Conservation (phyloP, 2,113 vertebrate genomes). For the Sus scrofa region DNA sequence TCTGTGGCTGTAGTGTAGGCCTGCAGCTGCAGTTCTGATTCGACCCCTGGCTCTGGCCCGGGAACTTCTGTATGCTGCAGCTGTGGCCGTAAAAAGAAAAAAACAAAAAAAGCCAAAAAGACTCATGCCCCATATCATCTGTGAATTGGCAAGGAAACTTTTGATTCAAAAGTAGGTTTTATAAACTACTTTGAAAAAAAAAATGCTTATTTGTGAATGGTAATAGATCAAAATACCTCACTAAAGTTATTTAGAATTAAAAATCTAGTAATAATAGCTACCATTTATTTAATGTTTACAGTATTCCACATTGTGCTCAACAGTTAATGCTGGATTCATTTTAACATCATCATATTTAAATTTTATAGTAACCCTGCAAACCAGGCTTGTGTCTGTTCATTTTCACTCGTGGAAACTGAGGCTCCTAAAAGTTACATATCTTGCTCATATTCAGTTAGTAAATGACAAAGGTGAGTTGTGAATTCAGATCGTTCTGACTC, state of each 20-base stretch:
- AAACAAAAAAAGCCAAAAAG: no score
- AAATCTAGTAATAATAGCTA: not conserved
- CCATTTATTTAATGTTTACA: not conserved
- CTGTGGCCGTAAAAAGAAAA: no score
- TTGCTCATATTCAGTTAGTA: not conserved
- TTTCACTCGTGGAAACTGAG: conserved; percentile 40
- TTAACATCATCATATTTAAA: not conserved
- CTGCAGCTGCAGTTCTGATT: no score
- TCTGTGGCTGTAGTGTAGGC: no score
- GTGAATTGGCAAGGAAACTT: not conserved
- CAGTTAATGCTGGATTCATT: conserved; percentile 1
- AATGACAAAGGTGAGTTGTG: not conserved
- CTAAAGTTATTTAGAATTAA: not conserved
- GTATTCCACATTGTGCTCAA: not conserved
- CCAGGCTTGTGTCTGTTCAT: not conserved
- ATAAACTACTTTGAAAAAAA: not conserved
- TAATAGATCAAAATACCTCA: not conserved
- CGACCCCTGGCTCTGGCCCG: no score
- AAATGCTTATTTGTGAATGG: not conserved
- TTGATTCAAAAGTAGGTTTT: not conserved
- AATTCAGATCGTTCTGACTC: not conserved
- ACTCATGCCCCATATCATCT: not conserved
- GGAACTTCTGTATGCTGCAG: no score
- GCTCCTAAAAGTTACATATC: not conserved
- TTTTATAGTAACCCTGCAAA: not conserved